These are phyloP conservation scores for Scophthalmus maximus DNA, from an alignment of 2,113 vertebrate genomes.

Conservation along the genomic window DNA sequence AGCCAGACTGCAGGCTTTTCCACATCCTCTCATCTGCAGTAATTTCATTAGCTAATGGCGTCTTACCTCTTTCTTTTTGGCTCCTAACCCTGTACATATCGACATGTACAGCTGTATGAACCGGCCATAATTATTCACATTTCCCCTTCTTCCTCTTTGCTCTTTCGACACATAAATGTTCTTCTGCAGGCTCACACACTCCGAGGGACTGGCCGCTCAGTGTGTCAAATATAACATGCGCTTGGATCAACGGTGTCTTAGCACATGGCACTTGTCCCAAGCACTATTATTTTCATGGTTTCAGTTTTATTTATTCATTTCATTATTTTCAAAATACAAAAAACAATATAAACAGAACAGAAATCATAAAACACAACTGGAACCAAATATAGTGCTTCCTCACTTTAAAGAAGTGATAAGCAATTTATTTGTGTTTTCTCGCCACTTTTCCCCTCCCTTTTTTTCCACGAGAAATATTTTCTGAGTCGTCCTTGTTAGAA, in stretches of 20 bases:
- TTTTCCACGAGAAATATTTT: too few species aligned
- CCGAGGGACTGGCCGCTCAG: too few species aligned
- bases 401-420: too few species aligned
- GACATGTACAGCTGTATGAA: background rate
- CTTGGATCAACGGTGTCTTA: background rate
- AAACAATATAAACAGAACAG: too few species aligned
- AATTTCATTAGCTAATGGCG: constrained; percentile 81
- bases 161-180: background rate
- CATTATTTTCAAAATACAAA: too few species aligned
- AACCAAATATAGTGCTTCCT: too few species aligned
- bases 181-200: background rate
- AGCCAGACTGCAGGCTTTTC: constrained; percentile 61
- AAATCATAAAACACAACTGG: too few species aligned
- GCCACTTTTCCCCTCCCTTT: too few species aligned
- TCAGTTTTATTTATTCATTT: too few species aligned
- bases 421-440: too few species aligned
- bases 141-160: constrained; percentile 1
- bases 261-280: background rate
- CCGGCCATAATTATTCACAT: constrained; percentile 16
- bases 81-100: constrained; percentile 2
- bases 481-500: too few species aligned
- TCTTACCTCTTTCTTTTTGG: constrained; percentile 33
- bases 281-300: too few species aligned
- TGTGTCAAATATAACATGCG: background rate
- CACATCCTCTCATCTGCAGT: constrained; percentile 67